phyloP scores from a whole-genome alignment of 2,113 vertebrate genomes.

The Carettochelys insculpta region DNA sequence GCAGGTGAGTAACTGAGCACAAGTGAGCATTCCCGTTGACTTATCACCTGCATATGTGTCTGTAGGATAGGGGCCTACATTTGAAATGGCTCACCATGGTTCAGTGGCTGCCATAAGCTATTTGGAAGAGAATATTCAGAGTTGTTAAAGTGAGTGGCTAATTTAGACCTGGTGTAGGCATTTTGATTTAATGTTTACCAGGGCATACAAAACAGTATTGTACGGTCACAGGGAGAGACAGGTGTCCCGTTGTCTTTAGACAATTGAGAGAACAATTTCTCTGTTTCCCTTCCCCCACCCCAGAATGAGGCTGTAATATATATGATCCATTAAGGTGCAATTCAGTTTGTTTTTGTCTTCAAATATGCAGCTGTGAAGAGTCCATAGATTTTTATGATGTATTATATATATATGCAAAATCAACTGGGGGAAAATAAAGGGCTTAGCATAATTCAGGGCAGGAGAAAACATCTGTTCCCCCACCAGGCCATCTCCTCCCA shows the following conservation, averaged over 20 bases:
- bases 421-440: not conserved
- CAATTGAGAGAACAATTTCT: not conserved
- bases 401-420: not conserved
- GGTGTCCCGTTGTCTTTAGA: not conserved
- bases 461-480: not conserved
- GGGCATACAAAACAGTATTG: not conserved
- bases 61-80: not conserved
- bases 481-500: not conserved
- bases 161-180: not conserved
- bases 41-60: accelerated
- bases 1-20: not conserved
- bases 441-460: not conserved
- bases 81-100: not conserved
- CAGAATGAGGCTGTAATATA: not conserved
- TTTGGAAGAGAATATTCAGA: not conserved
- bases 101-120: not conserved
- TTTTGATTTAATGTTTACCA: not conserved
- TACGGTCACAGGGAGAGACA: not conserved
- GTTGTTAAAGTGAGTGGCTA: not conserved
- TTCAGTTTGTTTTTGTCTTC: not conserved
- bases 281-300: accelerated
- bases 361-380: not conserved
- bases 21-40: accelerated
- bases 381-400: not conserved
- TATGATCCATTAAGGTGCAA: not conserved